Conservation (phyloP, 1,140 invertebrate species). For the Delia radicum region DNA sequence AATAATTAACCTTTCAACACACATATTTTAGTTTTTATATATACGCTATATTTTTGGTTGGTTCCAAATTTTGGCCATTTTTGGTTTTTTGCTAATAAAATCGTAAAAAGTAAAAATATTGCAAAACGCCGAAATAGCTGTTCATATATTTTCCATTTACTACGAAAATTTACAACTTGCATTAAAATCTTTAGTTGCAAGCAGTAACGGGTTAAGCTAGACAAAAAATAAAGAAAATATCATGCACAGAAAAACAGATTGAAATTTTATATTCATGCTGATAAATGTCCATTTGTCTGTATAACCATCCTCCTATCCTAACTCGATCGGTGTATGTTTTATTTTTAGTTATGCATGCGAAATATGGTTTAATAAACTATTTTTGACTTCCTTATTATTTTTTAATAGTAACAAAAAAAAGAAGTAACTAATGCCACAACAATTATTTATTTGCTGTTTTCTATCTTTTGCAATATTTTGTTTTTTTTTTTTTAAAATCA, state of each 20-base stretch:
- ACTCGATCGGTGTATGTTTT: not conserved
- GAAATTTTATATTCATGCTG: not conserved
- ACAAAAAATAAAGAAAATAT: not conserved
- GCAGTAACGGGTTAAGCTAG: not conserved
- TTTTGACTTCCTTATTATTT: slow-evolving; percentile 4
- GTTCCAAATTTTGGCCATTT: no score
- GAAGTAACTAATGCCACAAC: not conserved
- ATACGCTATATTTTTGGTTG: no score
- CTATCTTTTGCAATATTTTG: not conserved
- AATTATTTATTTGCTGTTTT: not conserved
- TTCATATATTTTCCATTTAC: no score
- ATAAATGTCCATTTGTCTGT: not conserved
- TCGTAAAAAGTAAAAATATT: no score
- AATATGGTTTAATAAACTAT: slow-evolving; percentile 2
- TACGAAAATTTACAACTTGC: no score
- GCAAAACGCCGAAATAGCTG: no score
- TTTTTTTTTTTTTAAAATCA: not conserved
- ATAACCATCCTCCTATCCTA: not conserved
- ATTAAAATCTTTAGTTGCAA: no score
- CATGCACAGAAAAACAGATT: no score
- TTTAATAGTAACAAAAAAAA: not conserved
- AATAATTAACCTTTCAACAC: no score
- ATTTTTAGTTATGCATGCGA: not conserved
- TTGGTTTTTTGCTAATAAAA: no score
- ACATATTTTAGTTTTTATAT: no score